phyloP scores from a whole-genome alignment of 2,888 invertebrate species.

The Xestia rhomboidea region DNA sequence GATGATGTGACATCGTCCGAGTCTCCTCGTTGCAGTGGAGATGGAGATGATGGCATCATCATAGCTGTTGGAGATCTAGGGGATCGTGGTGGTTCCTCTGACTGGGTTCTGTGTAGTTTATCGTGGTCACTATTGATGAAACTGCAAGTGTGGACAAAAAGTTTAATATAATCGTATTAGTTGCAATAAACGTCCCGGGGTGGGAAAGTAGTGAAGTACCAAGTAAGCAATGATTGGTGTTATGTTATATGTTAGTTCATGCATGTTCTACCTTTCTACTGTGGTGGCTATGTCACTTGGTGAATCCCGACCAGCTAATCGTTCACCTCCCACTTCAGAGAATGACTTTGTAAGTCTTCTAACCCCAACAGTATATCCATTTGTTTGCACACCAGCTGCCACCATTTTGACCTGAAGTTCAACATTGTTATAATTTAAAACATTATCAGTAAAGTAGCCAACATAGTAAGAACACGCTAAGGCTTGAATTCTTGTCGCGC shows the following conservation, averaged over 20 bases:
- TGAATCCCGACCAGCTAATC: conserved; percentile 80
- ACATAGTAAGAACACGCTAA: neutral
- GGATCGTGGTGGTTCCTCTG: conserved; percentile 95
- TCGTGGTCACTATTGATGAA: conserved; percentile 92
- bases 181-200: neutral
- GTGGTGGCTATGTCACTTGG: conserved; percentile 79
- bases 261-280: conserved; percentile 81
- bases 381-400: conserved; percentile 97
- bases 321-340: conserved; percentile 92
- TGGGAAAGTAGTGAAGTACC: neutral
- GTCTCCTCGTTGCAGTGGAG: conserved; percentile 87
- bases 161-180: neutral
- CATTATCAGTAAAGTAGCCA: neutral
- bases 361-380: conserved; percentile 92
- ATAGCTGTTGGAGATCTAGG: conserved; percentile 91
- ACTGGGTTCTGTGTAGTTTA: conserved; percentile 95
- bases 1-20: conserved; percentile 87
- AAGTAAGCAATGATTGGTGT: neutral
- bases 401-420: conserved; percentile 94
- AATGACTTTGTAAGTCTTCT: conserved; percentile 95
- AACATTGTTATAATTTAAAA: neutral
- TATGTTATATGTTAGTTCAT: neutral
- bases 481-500: too few relatives aligned
- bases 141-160: conserved; percentile 70
- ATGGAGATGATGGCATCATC: conserved; percentile 77